Conservation (phyloP, 30 jellyfish, hydroid and myxozoan species). For the Hydra vulgaris region DNA sequence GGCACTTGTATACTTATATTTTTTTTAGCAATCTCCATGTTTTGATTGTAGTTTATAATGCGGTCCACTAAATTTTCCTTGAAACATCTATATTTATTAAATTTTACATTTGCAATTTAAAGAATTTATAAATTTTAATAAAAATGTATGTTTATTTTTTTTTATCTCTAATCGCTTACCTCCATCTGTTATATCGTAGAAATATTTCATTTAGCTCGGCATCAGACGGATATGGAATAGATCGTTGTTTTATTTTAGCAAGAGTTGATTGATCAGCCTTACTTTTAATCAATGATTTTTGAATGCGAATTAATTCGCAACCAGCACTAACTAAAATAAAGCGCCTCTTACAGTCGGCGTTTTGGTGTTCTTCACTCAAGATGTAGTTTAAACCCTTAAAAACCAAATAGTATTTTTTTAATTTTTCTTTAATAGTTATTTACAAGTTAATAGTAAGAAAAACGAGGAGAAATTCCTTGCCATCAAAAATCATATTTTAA, state of each 20-base stretch:
- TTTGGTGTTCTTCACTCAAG: conserved; percentile 20
- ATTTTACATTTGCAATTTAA: no score
- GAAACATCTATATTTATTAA: neutral
- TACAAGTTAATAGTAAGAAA: no score
- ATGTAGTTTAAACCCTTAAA: conserved; percentile 16
- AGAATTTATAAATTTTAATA: no score
- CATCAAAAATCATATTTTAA: no score
- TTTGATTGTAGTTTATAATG: neutral
- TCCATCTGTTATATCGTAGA: conserved; percentile 17
- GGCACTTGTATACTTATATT: conserved; percentile 15
- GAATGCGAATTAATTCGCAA: conserved; percentile 21
- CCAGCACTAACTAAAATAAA: conserved; percentile 25
- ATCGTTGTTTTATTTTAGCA: neutral
- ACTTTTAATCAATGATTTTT: conserved; percentile 8
- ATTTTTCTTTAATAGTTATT: neutral
- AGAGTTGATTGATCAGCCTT: conserved; percentile 11
- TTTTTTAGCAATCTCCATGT: conserved; percentile 8
- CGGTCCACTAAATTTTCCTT: conserved; percentile 27
- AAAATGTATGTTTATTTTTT: neutral
- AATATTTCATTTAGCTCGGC: conserved; percentile 10
- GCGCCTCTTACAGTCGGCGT: conserved; percentile 6
- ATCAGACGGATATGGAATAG: conserved; percentile 15
- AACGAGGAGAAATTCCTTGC: no score
- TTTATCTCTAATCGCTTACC: neutral
- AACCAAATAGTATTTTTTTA: neutral